Conservation (phyloP, 1,140 invertebrate species). For the Apolygus lucorum region DNA sequence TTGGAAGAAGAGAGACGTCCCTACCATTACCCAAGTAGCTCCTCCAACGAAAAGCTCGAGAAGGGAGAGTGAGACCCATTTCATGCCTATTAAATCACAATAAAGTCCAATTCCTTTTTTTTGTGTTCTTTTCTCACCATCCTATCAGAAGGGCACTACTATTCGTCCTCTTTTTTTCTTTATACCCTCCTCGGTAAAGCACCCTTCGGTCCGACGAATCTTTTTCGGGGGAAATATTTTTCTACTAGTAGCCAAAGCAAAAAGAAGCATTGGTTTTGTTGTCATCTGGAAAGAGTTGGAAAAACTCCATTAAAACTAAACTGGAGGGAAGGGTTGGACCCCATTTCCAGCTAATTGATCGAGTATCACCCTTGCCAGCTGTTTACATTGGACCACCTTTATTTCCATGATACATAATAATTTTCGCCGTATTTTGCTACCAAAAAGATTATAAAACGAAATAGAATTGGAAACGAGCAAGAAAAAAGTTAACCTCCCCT, state of each 20-base stretch:
- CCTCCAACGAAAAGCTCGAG: neutral
- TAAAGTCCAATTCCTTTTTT: conserved; percentile 19
- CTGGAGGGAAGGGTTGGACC: conserved; percentile 23
- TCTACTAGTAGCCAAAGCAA: neutral
- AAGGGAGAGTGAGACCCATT: conserved; percentile 8
- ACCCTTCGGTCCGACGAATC: no score
- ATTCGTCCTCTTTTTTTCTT: neutral
- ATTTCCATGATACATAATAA: no score
- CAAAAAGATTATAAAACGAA: no score
- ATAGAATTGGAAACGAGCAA: no score
- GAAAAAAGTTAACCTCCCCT: no score
- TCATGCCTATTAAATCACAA: conserved; percentile 24
- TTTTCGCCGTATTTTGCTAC: no score
- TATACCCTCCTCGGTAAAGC: neutral
- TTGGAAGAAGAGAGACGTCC: conserved; percentile 3
- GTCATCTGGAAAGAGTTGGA: conserved; percentile 20
- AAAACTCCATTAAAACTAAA: conserved; percentile 21
- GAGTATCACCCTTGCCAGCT: neutral
- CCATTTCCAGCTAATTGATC: conserved; percentile 26
- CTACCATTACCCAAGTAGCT: conserved; percentile 1
- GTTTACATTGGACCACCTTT: no score
- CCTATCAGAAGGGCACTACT: neutral
- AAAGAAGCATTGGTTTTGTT: neutral
- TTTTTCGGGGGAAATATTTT: neutral
- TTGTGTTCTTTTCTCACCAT: neutral